Evolutionary conservation across 2,797 vertebrate species (phyloP).

Genomic region (Myiotriccus ornatus): DNA sequence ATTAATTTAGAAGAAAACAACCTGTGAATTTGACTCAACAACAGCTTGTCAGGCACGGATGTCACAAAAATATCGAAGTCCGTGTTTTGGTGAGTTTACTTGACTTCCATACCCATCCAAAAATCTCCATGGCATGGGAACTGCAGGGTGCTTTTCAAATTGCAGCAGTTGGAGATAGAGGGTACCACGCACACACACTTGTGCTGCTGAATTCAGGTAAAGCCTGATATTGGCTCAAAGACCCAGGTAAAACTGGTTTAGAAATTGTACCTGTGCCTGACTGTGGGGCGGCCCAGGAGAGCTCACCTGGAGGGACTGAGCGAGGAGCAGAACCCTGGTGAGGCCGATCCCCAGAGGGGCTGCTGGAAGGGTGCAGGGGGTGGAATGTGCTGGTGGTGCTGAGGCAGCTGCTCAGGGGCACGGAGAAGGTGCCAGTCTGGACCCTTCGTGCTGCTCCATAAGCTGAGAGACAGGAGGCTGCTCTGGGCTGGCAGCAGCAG

Average conservation of each 20-base stretch:
- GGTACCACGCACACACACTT: accelerated
- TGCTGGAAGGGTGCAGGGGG: neutral
- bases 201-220: neutral
- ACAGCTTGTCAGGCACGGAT: neutral
- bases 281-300: neutral
- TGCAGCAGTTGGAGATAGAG: neutral
- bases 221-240: neutral
- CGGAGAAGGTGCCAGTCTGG: accelerated
- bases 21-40: neutral
- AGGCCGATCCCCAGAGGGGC: neutral
- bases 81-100: neutral
- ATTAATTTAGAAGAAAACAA: neutral
- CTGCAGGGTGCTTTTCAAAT: neutral
- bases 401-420: neutral
- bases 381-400: neutral
- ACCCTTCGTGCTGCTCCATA: neutral
- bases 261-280: neutral
- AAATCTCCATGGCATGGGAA: neutral
- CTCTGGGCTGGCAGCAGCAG: no score
- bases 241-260: neutral
- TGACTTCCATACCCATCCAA: neutral
- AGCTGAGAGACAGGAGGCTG: neutral
- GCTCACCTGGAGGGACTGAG: neutral
- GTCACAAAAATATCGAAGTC: neutral
- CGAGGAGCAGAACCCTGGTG: no score